Conservation (phyloP, 1,140 invertebrate species). For the Conus ventricosus region DNA sequence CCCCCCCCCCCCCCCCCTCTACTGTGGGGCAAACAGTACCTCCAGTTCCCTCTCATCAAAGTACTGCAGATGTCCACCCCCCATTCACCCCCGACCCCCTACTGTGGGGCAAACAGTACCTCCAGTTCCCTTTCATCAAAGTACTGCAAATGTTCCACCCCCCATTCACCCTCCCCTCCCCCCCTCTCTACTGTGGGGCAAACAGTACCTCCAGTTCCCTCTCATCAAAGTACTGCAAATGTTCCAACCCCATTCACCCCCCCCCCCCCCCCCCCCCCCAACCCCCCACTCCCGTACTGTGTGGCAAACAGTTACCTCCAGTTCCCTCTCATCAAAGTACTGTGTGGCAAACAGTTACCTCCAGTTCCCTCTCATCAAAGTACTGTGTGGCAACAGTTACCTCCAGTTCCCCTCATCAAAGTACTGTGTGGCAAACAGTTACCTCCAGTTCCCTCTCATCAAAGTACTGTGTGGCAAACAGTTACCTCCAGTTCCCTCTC, state of each 20-base stretch:
- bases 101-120: slow-evolving; percentile 57
- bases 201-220: slow-evolving; percentile 86
- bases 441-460: slow-evolving; percentile 95
- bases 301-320: slow-evolving; percentile 79
- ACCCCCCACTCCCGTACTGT: too few relatives aligned
- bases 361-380: slow-evolving; percentile 96
- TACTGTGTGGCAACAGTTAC: slow-evolving; percentile 81
- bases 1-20: too few relatives aligned
- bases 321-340: slow-evolving; percentile 96
- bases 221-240: slow-evolving; percentile 94
- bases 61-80: too few relatives aligned
- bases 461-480: slow-evolving; percentile 76
- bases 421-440: slow-evolving; percentile 80
- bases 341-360: slow-evolving; percentile 77
- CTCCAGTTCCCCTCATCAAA: slow-evolving; percentile 97
- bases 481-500: slow-evolving; percentile 90
- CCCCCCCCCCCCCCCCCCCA: too few relatives aligned
- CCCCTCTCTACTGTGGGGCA: too few relatives aligned
- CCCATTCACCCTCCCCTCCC: too few relatives aligned
- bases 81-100: too few relatives aligned
- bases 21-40: too few relatives aligned
- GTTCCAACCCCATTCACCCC: too few relatives aligned
- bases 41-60: too few relatives aligned
- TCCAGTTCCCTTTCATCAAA: too few relatives aligned
- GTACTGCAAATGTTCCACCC: too few relatives aligned